Evolutionary conservation across 1,140 invertebrate genomes (phyloP), one percentile per base, ranked within the genome.

Genomic region (Phymorhynchus buccinoides): DNA sequence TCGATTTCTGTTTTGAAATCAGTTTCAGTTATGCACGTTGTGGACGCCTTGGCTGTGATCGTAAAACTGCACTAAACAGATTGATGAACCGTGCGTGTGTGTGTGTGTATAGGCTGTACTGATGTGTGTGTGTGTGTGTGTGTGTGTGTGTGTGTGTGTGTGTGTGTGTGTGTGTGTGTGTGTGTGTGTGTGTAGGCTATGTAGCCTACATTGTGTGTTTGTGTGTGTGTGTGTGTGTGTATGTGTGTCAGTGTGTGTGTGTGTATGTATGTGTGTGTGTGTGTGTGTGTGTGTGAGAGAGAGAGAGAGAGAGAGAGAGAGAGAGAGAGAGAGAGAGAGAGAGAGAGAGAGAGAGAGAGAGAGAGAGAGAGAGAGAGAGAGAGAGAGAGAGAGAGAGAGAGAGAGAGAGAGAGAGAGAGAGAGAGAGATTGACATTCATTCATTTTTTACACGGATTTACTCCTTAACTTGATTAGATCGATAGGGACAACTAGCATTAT

Each of bases 321-420:
- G 56, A 62, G 56, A 62, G 56, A 62, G 56, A 62, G 56, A 62
- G 56, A 62, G 56, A 62, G 56, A 62, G 56, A 62, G 56, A 62
- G 56, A 62, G 56, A 62, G 56, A 62, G 56, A 62, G 56, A 62
- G 56, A 62, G 56, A 62, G 56, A 62, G 56, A 62, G 56, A 62
- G 56, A 9, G 56, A 9, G 56, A 22, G 18, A 27, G 22, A 52
- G 48, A 18, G 6, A 9, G 44, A 18, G 48, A 18, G 2, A 18
- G 48, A 18, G 48, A 18, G 0, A 52, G 0, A 18, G 48, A 52
- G 12, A 2, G 12, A 52, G 12, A 52, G 48, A n/a, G n/a, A n/a
- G n/a, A n/a, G n/a, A n/a, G n/a, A n/a, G n/a, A n/a, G n/a, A n/a
- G 48, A 0, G 48, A 52, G 48, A 52, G 48, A 52, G 48, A 52